Evolutionary conservation across 2,113 vertebrate genomes (phyloP), one percentile per base, ranked within the genome.

Genomic region (Holacanthus passer): DNA sequence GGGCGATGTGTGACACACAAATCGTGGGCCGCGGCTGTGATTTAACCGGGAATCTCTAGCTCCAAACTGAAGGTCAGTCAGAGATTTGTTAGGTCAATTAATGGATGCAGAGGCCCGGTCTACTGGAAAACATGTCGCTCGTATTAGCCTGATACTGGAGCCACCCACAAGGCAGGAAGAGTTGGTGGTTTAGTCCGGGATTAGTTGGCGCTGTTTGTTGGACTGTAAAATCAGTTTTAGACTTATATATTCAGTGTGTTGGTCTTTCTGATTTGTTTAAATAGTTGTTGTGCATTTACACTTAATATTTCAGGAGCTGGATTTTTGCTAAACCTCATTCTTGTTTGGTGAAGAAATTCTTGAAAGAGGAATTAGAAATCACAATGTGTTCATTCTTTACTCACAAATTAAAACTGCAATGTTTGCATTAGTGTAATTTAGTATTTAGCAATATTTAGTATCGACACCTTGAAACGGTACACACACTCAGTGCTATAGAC

Each of bases 1-100:
- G 79, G 91, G 91, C 89, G 58, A 65, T 77, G 84, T 47, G 55
- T 86, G 91, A 92, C 90, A 90, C 89, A 92, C 77, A 89, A 81
- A 90, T 62, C 58, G 73, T 72, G 75, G 72, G 59, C 50, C 59
- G 39, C 69, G 39, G 66, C 50, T 50, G 52, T n/a, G 78, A 74
- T 83, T 87, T 83, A 69, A 83, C 79, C 52, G 79, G 84, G 90
- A 89, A 88, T 90, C 88, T 87, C 73, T 55, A 24, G 48, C 82
- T 77, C 79, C 45, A 9, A 74, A 80, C 83, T 77, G 83, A 90
- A 90, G 79, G 88, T 87, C 84, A 63, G 52, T 41, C 35, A 24
- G 67, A 64, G 74, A 84, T 82, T 48, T 74, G 76, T 67, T 71
- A 63, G 82, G 64, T 85, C 84, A 84, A 67, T 89, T 69, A 85